A percentile compares a stretch with the other conserved stretches of the same genome.
phyloP scores from a whole-genome alignment of 2,888 invertebrate genomes.

The Eubasilissa splendida region DNA sequence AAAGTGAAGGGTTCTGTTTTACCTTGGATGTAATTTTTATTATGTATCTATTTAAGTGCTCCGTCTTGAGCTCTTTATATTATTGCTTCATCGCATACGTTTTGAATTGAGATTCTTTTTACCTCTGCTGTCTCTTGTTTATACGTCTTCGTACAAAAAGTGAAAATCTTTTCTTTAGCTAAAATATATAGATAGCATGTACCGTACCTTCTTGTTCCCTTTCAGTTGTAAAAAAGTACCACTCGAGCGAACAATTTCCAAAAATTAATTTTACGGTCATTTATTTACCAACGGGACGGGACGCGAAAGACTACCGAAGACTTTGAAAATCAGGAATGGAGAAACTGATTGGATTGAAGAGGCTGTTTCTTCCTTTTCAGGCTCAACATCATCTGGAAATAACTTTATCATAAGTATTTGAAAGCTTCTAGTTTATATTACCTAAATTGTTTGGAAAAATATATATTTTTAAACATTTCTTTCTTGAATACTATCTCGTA shows the following conservation, averaged over 20 bases:
- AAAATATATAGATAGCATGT: conserved; percentile 31
- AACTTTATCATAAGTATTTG: too few species aligned
- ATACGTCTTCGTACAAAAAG: conserved; percentile 27
- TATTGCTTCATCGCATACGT: conserved; percentile 57
- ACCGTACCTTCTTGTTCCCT: conserved; percentile 49
- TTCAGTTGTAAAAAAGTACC: conserved; percentile 55
- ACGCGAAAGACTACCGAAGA: conserved; percentile 3
- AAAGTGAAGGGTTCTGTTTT: conserved; percentile 6
- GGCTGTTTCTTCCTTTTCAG: too few species aligned
- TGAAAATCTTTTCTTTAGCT: conserved; percentile 21
- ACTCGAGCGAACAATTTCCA: conserved; percentile 54
- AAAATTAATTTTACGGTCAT: conserved; percentile 58
- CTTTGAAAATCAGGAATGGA: background rate
- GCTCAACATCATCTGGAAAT: too few species aligned
- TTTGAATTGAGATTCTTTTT: conserved; percentile 49
- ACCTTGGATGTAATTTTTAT: conserved; percentile 53
- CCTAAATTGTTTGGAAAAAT: too few species aligned
- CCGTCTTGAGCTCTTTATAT: conserved; percentile 51
- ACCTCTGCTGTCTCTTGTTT: conserved; percentile 44
- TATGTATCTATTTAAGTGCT: conserved; percentile 52
- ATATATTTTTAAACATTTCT: too few species aligned
- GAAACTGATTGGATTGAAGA: background rate
- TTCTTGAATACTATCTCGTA: too few species aligned
- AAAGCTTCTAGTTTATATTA: too few species aligned
- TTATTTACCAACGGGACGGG: conserved; percentile 46